phyloP scores from a whole-genome alignment of 2,113 vertebrate species.

The Myodes glareolus region DNA sequence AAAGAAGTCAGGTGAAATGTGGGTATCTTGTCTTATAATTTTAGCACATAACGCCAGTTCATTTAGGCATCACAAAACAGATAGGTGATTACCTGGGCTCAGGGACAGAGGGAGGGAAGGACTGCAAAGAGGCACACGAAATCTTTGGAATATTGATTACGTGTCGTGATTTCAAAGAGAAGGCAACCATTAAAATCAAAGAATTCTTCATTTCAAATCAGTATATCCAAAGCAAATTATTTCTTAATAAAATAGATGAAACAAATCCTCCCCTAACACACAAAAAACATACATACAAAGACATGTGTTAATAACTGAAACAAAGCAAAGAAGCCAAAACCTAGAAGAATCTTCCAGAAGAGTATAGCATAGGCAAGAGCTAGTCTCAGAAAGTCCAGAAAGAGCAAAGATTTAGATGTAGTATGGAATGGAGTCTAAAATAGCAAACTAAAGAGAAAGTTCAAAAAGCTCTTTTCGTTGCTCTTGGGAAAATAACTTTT shows the following conservation, averaged over 20 bases:
- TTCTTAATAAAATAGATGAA: not conserved
- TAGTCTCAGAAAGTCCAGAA: not conserved
- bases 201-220: slow-evolving; percentile 17
- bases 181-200: not conserved
- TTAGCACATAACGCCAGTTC: not conserved
- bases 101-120: not conserved
- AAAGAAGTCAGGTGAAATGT: not conserved
- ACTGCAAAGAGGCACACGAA: not conserved
- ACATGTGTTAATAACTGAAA: not conserved
- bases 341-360: not conserved
- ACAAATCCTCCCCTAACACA: not conserved
- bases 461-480: not conserved
- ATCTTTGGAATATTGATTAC: not conserved
- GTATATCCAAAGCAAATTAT: not conserved
- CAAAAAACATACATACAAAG: not conserved
- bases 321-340: not conserved
- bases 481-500: not conserved
- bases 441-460: not conserved
- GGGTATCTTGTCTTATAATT: not conserved
- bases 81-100: not conserved
- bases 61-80: not conserved
- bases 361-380: not conserved
- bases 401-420: not conserved
- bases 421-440: not conserved
- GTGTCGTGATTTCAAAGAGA: not conserved